These are phyloP conservation scores for Zoanthus solanderi DNA, from an alignment of 92 coral and sea anemone genomes.

Conservation along the genomic window DNA sequence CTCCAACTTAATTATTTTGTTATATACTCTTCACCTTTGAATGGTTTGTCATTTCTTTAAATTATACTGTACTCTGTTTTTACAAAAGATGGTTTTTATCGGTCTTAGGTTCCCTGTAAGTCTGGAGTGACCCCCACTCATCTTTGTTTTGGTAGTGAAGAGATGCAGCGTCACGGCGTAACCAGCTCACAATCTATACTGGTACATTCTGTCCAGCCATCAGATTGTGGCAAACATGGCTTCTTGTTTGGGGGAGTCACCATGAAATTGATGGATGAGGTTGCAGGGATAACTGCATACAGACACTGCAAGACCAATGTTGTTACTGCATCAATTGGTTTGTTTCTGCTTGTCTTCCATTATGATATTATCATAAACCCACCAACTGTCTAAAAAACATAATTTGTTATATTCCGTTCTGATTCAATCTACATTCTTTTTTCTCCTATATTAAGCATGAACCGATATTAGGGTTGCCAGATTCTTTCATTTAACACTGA, in stretches of 20 bases:
- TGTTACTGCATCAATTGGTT: slow-evolving; percentile 96
- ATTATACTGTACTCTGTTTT: too few relatives aligned
- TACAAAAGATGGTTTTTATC: background rate
- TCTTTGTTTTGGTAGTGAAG: slow-evolving; percentile 34
- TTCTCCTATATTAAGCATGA: too few relatives aligned
- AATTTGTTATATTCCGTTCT: too few relatives aligned
- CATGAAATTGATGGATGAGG: slow-evolving; percentile 97
- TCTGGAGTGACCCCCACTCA: slow-evolving; percentile 56
- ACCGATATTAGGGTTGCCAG: too few relatives aligned
- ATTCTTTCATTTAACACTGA: too few relatives aligned
- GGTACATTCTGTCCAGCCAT: slow-evolving; percentile 88
- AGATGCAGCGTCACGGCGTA: slow-evolving; percentile 68
- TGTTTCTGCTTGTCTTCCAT: background rate
- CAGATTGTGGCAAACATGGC: slow-evolving; percentile 82
- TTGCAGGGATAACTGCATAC: slow-evolving; percentile 90
- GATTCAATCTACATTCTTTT: too few relatives aligned
- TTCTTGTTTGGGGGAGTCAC: slow-evolving; percentile 87
- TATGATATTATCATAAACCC: too few relatives aligned
- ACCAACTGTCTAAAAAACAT: too few relatives aligned
- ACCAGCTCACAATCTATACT: slow-evolving; percentile 85
- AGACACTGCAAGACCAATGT: slow-evolving; percentile 91
- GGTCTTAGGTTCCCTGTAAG: slow-evolving; percentile 63
- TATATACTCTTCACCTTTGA: too few relatives aligned
- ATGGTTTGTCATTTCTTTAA: too few relatives aligned
- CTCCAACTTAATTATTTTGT: too few relatives aligned